Evolutionary conservation across 1,140 invertebrate species (phyloP), one percentile per base, ranked within the genome.

Genomic region (Pteromalus puparum): DNA sequence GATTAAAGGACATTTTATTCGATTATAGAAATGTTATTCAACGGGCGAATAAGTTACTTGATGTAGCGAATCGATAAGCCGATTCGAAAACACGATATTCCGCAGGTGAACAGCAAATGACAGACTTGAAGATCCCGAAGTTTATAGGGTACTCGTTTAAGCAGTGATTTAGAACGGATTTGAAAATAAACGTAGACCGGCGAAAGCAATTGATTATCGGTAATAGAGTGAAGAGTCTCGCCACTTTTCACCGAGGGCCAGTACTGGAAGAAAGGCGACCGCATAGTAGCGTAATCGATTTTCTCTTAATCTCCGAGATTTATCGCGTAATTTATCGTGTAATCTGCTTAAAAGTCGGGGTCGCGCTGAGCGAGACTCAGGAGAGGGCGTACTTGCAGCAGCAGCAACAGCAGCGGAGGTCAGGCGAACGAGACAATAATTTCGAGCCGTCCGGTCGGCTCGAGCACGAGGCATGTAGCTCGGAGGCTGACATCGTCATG

Each of bases 361-460:
- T n/a, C 21, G 21, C 21, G 53, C 53, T 1, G 53, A 61, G 53
- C 21, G 53, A 61, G 15, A 18, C 30, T 34, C 30, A 15, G 18
- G 53, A n/a, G 18, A 61, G 18, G 18, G 53, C 6, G 53, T 7
- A 18, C 18, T 53, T 53, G 18, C 53, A 61, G 53, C 5, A 61
- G 21, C 53, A 61, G 46, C 9, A 48, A 15, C 26, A 68, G 15
- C 67, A 28, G 67, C 67, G 67, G 21, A 61, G 53, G 53, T 61
- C 18, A 61, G 53, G 53, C 21, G 18, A 61, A n/a, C 53, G 67
- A 70, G 67, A 70, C 24, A 70, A 70, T 70, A 70, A 30, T 70
- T 70, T 70, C 18, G 21, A 61, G 53, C 53, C 53, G 53, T 21
- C 53, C 53, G 67, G 67, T 30, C 38, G 38, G 21, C 26, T n/a